phyloP scores from a whole-genome alignment of 92 coral and sea anemone genomes.

The Epizoanthus rinbou region DNA sequence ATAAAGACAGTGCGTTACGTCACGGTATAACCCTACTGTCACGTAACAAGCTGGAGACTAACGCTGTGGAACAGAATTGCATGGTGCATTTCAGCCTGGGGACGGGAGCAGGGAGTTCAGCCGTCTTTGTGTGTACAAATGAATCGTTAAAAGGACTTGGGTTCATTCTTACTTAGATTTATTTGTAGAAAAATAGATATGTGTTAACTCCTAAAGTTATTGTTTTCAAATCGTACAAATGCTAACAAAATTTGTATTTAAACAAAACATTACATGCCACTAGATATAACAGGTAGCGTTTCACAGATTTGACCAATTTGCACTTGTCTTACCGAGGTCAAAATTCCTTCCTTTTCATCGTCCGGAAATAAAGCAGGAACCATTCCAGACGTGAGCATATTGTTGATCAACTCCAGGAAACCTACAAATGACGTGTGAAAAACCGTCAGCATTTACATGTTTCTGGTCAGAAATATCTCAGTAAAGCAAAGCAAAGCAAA shows the following conservation, averaged over 20 bases:
- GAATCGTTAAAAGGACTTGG: too few relatives aligned
- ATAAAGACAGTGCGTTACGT: background rate
- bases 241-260: too few relatives aligned
- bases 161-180: too few relatives aligned
- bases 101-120: background rate
- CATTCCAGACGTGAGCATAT: conserved; percentile 99
- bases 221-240: too few relatives aligned
- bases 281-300: too few relatives aligned
- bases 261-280: too few relatives aligned
- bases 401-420: conserved; percentile 95
- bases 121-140: too few relatives aligned
- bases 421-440: conserved; percentile 51
- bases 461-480: too few relatives aligned
- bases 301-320: too few relatives aligned
- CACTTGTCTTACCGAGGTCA: conserved; percentile 71
- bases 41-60: background rate
- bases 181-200: too few relatives aligned
- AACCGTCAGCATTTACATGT: background rate
- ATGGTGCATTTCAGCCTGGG: background rate
- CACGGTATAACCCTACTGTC: conserved; percentile 2
- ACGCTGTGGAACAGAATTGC: background rate
- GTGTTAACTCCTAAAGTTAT: too few relatives aligned
- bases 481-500: background rate
- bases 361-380: conserved; percentile 98
- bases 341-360: conserved; percentile 95